These are phyloP conservation scores for Ficedula albicollis DNA, from an alignment of 2,797 vertebrate genomes.

Conservation along the genomic window DNA sequence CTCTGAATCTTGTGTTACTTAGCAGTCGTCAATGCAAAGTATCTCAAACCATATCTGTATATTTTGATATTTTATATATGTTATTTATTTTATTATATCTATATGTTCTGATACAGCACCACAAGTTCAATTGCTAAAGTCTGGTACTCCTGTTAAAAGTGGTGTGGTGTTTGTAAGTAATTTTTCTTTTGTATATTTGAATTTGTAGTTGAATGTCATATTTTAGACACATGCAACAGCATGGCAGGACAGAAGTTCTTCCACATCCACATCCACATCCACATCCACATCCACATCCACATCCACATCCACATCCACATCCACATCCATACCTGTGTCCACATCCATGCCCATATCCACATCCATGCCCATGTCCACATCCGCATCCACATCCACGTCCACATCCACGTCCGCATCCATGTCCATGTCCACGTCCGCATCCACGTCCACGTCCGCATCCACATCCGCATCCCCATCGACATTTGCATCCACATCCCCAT, in stretches of 20 bases:
- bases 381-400: neutral
- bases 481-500: neutral
- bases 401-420: too few relatives aligned
- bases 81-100: neutral
- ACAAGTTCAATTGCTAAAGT: neutral
- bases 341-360: too few relatives aligned
- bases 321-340: too few relatives aligned
- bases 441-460: neutral
- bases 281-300: neutral
- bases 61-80: neutral
- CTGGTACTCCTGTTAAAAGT: neutral
- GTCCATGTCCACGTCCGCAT: neutral
- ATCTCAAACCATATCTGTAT: neutral
- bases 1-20: neutral
- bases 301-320: neutral
- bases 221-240: rapidly evolving
- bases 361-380: neutral
- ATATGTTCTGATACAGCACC: neutral
- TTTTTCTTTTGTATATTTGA: neutral
- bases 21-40: neutral
- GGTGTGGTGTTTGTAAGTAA: neutral
- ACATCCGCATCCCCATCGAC: too few relatives aligned
- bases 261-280: neutral
- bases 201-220: neutral
- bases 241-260: neutral